Conservation (phyloP, 2,113 vertebrate species). For the Anoura caudifer region DNA sequence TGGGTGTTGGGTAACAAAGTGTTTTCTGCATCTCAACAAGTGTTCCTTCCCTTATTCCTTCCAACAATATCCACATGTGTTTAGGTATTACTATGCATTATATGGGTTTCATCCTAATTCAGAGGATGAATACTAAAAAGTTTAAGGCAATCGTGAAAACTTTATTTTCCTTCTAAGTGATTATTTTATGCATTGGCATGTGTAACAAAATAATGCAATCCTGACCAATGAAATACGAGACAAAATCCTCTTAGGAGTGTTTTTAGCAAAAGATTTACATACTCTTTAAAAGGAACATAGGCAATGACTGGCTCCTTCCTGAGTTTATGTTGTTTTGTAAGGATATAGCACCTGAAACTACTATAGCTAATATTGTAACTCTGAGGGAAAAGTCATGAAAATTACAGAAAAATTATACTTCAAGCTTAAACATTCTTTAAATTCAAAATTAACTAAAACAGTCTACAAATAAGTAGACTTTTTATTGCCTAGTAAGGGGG, state of each 20-base stretch:
- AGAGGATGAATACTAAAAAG: neutral
- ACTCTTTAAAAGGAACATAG: neutral
- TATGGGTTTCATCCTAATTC: neutral
- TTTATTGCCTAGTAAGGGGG: neutral
- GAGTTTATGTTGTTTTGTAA: neutral
- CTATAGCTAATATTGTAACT: neutral
- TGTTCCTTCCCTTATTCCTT: neutral
- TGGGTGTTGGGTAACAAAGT: neutral
- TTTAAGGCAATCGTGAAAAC: neutral
- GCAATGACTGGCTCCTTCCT: neutral
- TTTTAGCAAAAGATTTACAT: neutral
- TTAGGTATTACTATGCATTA: neutral
- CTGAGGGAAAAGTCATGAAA: neutral
- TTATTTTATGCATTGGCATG: neutral
- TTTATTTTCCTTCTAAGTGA: neutral
- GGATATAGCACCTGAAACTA: neutral
- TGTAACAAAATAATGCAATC: neutral
- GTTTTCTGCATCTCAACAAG: neutral
- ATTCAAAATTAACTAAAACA: slow-evolving; percentile 26
- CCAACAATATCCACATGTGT: neutral
- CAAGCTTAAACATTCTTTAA: slow-evolving; percentile 27
- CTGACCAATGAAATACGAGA: neutral
- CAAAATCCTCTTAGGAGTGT: neutral
- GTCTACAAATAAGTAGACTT: neutral
- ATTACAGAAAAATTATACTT: neutral